Base-by-base conservation (phyloP, 2,888 invertebrate genomes). In the Acrobasis suavella region DNA sequence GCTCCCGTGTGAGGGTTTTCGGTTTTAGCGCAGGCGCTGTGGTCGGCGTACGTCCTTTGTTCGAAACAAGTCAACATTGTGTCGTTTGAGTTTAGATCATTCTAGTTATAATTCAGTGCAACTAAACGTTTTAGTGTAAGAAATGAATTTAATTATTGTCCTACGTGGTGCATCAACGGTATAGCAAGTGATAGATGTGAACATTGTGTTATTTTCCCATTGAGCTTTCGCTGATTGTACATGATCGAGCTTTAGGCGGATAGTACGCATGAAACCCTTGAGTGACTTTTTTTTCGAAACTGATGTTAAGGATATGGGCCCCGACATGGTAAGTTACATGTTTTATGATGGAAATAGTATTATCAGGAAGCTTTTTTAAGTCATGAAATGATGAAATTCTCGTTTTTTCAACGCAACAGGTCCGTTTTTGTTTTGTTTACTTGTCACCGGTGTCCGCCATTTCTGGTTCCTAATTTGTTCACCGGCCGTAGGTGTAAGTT, bases 281-380 rank as follows among this genome's bases (percentile, higher is more conserved):
- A 93, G 94, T 93, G 94, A 93, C 85, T 93, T 94, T 87, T 94
- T 95, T 93, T 94, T 94, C 86, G 93, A 94, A 91, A 91, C 94
- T 90, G 95, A 95, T 94, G 95, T 95, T 95, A 95, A 94, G 94
- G 95, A 95, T 93, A 95, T 95, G 95, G 96, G 95, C 93, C 95
- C 95, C 92, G 96, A 96, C 92, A 96, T 96, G 96, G 96, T 96
- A 92, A 94, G 92, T 91, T 81, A 82, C 74, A 72, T 61, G 64
- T 67, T 75, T 72, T 68, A 73, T 69, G 62, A 65, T 68, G 64
- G 79, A 82, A 77, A 81, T 71, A 73, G 75, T 64, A 67, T 62
- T 67, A 72, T 69, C 74, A 66, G 68, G 72, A 70, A 69, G 63
- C 71, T 71, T 78, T 86, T 90, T 89, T 91, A 88, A 83, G 87